Percentiles rank a stretch among this genome's conserved stretches.
These are phyloP conservation scores for Leptonema lineaticorne DNA, from an alignment of 1,140 invertebrate genomes.

Conservation along the genomic window DNA sequence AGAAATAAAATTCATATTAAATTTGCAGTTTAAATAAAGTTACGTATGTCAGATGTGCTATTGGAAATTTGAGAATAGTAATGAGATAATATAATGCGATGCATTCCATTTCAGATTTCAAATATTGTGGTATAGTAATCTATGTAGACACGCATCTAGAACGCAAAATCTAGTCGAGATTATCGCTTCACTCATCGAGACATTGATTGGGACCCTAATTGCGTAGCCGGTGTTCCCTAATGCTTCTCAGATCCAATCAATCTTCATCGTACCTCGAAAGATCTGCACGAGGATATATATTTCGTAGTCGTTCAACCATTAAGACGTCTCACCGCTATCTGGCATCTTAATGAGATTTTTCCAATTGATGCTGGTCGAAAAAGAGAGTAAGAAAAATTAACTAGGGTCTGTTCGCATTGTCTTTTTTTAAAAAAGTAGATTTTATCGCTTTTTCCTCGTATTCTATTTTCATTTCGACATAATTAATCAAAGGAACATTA, in stretches of 20 bases:
- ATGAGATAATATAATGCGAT: no score
- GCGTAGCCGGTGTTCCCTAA: slow-evolving; percentile 15
- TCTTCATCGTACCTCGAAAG: slow-evolving; percentile 30
- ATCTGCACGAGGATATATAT: slow-evolving; percentile 8
- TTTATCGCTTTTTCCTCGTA: no score
- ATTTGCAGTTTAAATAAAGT: no score
- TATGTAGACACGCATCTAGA: no score
- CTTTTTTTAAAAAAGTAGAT: no score
- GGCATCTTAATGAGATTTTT: slow-evolving; percentile 39
- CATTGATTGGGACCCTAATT: slow-evolving; percentile 36
- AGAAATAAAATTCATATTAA: no score
- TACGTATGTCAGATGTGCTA: no score
- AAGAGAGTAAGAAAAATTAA: slow-evolving; percentile 22
- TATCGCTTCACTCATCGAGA: slow-evolving; percentile 22
- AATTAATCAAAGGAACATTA: no score
- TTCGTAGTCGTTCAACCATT: slow-evolving; percentile 23
- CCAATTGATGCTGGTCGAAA: slow-evolving; percentile 26
- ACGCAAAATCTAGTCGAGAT: slow-evolving; percentile 24
- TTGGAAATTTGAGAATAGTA: no score
- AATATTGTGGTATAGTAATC: no score
- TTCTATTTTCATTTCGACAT: no score
- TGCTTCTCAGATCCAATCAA: slow-evolving; percentile 31
- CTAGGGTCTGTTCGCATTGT: no score
- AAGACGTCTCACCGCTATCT: slow-evolving; percentile 31
- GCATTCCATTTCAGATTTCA: not conserved